Conservation (phyloP, 2,113 vertebrate genomes). For the Melospiza melodia region DNA sequence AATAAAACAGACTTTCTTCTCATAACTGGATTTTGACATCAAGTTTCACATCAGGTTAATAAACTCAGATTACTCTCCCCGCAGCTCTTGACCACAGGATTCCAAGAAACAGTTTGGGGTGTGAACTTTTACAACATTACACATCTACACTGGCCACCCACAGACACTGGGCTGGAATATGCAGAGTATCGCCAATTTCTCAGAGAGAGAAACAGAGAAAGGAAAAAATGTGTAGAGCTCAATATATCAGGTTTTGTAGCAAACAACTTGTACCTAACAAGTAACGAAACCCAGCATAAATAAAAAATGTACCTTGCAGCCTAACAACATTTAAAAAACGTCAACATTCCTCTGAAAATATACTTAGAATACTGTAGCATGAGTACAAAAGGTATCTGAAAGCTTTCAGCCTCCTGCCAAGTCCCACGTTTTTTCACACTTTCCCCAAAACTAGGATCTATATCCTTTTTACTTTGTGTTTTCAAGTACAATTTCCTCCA, state of each 20-base stretch:
- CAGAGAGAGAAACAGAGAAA: background rate
- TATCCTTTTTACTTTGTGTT: background rate
- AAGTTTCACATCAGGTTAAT: background rate
- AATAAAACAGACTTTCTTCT: background rate
- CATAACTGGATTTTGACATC: background rate
- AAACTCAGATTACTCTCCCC: background rate
- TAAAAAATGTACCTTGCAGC: background rate
- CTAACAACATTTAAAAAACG: background rate
- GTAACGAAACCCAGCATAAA: background rate
- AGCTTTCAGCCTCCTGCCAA: background rate
- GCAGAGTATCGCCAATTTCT: background rate
- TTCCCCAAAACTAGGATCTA: background rate
- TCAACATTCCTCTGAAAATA: background rate
- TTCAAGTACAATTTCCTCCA: constrained; percentile 5
- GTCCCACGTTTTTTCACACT: background rate
- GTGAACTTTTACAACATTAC: background rate
- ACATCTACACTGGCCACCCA: background rate
- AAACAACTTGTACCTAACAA: background rate
- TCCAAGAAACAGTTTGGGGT: background rate
- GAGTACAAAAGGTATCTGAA: background rate
- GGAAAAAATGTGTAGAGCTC: background rate
- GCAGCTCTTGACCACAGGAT: background rate
- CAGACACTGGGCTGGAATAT: background rate
- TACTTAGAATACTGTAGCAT: background rate
- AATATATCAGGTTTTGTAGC: background rate